Base-by-base conservation (phyloP, 2,888 invertebrate genomes). In the Cerastis leucographa region DNA sequence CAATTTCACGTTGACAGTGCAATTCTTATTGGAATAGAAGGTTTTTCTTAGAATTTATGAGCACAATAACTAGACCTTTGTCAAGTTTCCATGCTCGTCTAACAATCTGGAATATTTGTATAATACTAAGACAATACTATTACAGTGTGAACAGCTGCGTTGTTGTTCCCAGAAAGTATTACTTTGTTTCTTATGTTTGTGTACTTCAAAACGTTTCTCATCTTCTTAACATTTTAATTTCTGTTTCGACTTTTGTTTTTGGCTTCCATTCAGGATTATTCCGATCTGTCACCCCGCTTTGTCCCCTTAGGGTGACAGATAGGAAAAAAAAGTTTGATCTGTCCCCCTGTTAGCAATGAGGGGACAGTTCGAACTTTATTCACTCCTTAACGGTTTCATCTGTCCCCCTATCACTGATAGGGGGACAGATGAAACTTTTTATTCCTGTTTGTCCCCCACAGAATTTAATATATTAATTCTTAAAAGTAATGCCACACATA, bases 81-180 rank as follows among this genome's bases (percentile, higher is more conserved):
- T 44, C 22, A 6, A 42, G 40, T 14, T 61, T 62, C 14, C 25
- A 22, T 17, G 22, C 29, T 44, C 11, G n/a, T 29, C 11, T 66
- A 44, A 25, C 40, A 66, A 78, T 35, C 67, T 59, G 42, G n/a
- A 76, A 12, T 78, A 49, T 59, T 78, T 67, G 67, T 35, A 25
- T 42, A 76, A 61, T 59, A 61, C 59, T 17, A 44, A 62, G 42
- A 35, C 35, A 51, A 67, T 51, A 29, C 61, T 78, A 51, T 66
- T 61, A 78, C 78, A n/a, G 29, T 42, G 59, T 29, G 25, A 35
- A 51, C 59, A 78, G 78, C 51, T 78, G 76, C 49, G 59, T 42
- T 73, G 22, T 25, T 51, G 42, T 51, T 2, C 0, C 2, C 8
- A 5, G 8, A 44, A 61, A 51, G 78, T 29, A 29, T 61, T 61